A percentile compares a stretch with the other conserved stretches of the same genome.
These are phyloP conservation scores for Globia sparganii DNA, from an alignment of 2,888 invertebrate species.

Conservation along the genomic window DNA sequence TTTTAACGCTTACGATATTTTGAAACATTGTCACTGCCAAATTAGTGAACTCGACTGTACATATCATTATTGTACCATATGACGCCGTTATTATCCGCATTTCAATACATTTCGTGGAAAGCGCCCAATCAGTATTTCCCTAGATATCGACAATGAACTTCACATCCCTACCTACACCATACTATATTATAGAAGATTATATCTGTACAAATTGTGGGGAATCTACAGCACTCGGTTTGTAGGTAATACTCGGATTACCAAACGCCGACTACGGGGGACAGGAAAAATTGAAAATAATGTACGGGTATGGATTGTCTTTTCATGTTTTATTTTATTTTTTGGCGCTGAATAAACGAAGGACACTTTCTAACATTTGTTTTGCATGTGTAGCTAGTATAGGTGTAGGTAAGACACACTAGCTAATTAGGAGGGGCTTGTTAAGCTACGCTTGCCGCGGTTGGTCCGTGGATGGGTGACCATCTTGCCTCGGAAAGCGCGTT, in stretches of 20 bases:
- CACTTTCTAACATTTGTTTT: background rate
- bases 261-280: constrained; percentile 29
- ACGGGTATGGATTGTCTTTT: constrained; percentile 5
- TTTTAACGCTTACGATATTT: too few species aligned
- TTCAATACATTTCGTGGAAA: background rate
- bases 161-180: constrained; percentile 43
- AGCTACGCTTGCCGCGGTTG: background rate
- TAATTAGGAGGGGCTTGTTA: background rate
- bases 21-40: too few species aligned
- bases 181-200: constrained; percentile 3
- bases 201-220: constrained; percentile 27
- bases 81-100: background rate
- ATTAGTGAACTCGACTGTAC: too few species aligned
- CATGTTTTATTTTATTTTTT: background rate
- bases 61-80: background rate
- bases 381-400: background rate
- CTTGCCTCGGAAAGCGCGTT: background rate
- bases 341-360: background rate
- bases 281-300: constrained; percentile 35
- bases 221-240: constrained; percentile 18
- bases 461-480: background rate
- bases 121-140: constrained; percentile 7
- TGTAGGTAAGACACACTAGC: background rate
- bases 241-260: constrained; percentile 54
- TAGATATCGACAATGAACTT: constrained; percentile 23